Evolutionary conservation across 1,140 invertebrate genomes (phyloP).

Genomic region (Drosophila bocki): DNA sequence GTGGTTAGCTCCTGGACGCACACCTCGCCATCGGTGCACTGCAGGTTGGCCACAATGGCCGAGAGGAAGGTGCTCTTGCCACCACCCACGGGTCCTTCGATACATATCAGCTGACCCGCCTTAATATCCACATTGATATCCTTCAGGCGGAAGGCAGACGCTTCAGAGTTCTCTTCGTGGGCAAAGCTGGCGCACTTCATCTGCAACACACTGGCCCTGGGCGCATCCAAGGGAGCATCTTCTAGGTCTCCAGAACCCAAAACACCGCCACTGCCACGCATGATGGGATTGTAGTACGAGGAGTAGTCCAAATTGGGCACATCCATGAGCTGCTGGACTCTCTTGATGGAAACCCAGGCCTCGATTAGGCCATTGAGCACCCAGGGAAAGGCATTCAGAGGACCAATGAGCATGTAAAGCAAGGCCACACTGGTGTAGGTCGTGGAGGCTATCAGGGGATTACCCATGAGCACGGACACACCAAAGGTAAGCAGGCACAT

Average conservation of each 20-base stretch:
- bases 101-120: slow-evolving; percentile 88
- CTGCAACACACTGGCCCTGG: slow-evolving; percentile 60
- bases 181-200: slow-evolving; percentile 71
- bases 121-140: slow-evolving; percentile 78
- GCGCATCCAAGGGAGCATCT: slow-evolving; percentile 22
- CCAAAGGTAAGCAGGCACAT: slow-evolving; percentile 97
- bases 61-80: slow-evolving; percentile 91
- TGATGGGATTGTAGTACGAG: slow-evolving; percentile 80
- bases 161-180: slow-evolving; percentile 29
- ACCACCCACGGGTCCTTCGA: slow-evolving; percentile 90
- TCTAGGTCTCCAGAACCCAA: slow-evolving; percentile 8
- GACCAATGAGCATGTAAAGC: slow-evolving; percentile 97
- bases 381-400: slow-evolving; percentile 99
- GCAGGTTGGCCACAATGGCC: slow-evolving; percentile 90
- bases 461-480: slow-evolving; percentile 93
- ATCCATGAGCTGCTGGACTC: slow-evolving; percentile 90
- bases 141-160: slow-evolving; percentile 52
- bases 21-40: slow-evolving; percentile 87
- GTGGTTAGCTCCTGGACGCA: slow-evolving; percentile 88
- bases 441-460: slow-evolving; percentile 94
- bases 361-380: slow-evolving; percentile 98
- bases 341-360: slow-evolving; percentile 94
- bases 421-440: slow-evolving; percentile 97
- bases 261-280: slow-evolving; percentile 40
- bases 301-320: slow-evolving; percentile 80